These are phyloP conservation scores for Achlya flavicornis DNA, from an alignment of 2,888 invertebrate species.

Conservation along the genomic window DNA sequence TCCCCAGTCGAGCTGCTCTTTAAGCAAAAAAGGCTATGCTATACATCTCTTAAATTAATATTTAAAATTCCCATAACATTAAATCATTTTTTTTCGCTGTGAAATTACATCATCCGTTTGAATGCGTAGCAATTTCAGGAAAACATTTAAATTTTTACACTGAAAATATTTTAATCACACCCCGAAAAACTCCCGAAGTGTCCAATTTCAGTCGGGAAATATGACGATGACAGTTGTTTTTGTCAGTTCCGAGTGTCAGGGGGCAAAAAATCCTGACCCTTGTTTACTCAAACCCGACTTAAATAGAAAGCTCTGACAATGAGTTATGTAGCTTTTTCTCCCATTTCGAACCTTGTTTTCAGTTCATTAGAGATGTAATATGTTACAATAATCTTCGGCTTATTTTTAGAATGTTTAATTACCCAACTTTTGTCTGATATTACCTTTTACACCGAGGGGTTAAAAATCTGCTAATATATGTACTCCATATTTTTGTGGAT, in stretches of 20 bases:
- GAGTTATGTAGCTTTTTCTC: constrained; percentile 20
- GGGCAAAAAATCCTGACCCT: constrained; percentile 33
- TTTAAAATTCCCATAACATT: too few species aligned
- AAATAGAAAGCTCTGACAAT: constrained; percentile 25
- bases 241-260: constrained; percentile 17
- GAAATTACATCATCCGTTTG: constrained; percentile 3
- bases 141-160: constrained; percentile 11
- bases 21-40: too few species aligned
- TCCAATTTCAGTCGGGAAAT: constrained; percentile 16
- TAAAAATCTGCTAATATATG: neutral
- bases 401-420: constrained; percentile 9
- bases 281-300: constrained; percentile 36
- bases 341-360: constrained; percentile 15
- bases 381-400: constrained; percentile 4
- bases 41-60: too few species aligned
- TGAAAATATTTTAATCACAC: constrained; percentile 18
- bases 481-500: neutral
- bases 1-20: too few species aligned
- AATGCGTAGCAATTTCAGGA: neutral
- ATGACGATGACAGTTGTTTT: constrained; percentile 19
- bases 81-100: neutral
- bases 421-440: neutral
- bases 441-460: neutral
- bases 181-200: constrained; percentile 16
- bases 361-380: constrained; percentile 17